phyloP scores from a whole-genome alignment of 2,113 vertebrate species.

The Proterorhinus semilunaris region DNA sequence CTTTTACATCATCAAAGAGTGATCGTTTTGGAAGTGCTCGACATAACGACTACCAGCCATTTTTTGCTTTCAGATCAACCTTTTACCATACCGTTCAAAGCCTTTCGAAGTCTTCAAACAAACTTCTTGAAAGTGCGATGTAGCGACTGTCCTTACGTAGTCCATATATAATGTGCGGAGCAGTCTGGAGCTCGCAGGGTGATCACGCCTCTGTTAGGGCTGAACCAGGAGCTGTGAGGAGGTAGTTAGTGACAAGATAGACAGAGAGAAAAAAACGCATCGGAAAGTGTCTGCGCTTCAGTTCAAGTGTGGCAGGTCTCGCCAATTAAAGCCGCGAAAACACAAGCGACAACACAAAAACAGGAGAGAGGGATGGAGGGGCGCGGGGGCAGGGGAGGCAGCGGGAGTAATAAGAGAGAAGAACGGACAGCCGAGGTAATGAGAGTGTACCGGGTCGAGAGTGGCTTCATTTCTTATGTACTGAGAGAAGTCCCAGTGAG shows the following conservation, averaged over 20 bases:
- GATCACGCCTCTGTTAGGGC: conserved; percentile 27
- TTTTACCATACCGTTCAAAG: not conserved
- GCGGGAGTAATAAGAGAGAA: not conserved
- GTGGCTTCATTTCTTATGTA: no score
- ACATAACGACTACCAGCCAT: not conserved
- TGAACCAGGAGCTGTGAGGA: conserved; percentile 10
- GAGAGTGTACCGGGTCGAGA: no score
- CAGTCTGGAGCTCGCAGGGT: conserved; percentile 9
- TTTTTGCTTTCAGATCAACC: not conserved
- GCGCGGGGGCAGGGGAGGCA: not conserved
- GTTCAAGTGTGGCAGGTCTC: conserved; percentile 41
- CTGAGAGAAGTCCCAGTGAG: no score
- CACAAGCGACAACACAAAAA: conserved; percentile 44
- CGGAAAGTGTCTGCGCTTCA: conserved; percentile 40
- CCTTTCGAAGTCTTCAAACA: not conserved
- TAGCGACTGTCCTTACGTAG: not conserved
- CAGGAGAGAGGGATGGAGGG: conserved; percentile 12
- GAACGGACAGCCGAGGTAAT: not conserved
- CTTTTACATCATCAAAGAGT: not conserved
- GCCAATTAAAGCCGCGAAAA: conserved; percentile 57
- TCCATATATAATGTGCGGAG: not conserved
- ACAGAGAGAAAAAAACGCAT: conserved; percentile 24
- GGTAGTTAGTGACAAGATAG: conserved; percentile 44
- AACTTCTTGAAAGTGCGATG: not conserved
- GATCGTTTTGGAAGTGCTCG: not conserved